Conservation (phyloP, 2,888 invertebrate species). For the Epicampocera succincta region DNA sequence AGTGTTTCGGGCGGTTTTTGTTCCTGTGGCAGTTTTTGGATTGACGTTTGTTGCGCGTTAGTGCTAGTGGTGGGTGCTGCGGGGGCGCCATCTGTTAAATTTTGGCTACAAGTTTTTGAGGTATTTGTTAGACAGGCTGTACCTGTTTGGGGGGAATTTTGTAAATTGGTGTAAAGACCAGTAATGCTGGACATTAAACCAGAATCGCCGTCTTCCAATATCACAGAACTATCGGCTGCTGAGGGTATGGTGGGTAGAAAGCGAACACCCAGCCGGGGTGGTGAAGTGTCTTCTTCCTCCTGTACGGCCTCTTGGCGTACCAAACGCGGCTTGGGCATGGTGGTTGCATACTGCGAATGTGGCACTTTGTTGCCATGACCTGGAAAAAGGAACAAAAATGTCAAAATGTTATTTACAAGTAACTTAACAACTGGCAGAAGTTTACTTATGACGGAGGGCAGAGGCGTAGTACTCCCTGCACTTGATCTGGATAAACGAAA, state of each 20-base stretch:
- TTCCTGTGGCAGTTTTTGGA: slow-evolving; percentile 15
- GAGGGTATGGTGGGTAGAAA: slow-evolving; percentile 89
- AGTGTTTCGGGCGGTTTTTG: slow-evolving; percentile 30
- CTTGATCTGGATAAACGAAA: slow-evolving; percentile 94
- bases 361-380: slow-evolving; percentile 78
- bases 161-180: slow-evolving; percentile 53
- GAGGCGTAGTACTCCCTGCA: slow-evolving; percentile 83
- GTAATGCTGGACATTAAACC: slow-evolving; percentile 58
- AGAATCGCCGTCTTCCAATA: slow-evolving; percentile 85
- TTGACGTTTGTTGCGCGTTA: slow-evolving; percentile 9
- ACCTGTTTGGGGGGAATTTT: slow-evolving; percentile 62
- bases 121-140: slow-evolving; percentile 63
- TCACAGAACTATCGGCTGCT: slow-evolving; percentile 87
- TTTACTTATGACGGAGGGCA: slow-evolving; percentile 80
- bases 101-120: slow-evolving; percentile 70
- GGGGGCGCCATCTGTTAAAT: slow-evolving; percentile 68
- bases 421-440: background rate
- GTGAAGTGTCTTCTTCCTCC: slow-evolving; percentile 85
- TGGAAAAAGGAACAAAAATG: slow-evolving; percentile 60
- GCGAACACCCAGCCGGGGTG: slow-evolving; percentile 83
- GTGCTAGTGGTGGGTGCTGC: slow-evolving; percentile 5
- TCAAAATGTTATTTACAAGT: too few species aligned
- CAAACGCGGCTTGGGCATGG: slow-evolving; percentile 86
- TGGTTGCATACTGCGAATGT: slow-evolving; percentile 70
- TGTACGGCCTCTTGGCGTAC: slow-evolving; percentile 91